A percentile compares a stretch with the other conserved stretches of the same genome.
phyloP scores from a whole-genome alignment of 2,797 vertebrate genomes.

The Sebastiscus tertius region DNA sequence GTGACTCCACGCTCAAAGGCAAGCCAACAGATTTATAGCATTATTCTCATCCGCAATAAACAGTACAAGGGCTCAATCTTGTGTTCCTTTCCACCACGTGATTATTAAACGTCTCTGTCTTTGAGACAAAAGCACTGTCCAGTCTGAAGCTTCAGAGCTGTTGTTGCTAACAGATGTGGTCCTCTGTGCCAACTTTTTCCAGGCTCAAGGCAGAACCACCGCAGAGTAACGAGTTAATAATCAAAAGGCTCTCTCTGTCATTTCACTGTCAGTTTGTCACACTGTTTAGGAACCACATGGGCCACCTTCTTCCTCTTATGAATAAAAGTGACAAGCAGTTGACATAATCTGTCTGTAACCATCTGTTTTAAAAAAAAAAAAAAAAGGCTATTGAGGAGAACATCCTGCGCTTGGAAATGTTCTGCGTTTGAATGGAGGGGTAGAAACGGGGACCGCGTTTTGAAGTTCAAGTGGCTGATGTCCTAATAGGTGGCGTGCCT shows the following conservation, averaged over 20 bases:
- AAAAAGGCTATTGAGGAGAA: constrained; percentile 41
- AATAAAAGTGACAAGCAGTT: constrained; percentile 37
- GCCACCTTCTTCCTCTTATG: constrained; percentile 34
- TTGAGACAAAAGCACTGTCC: constrained; percentile 47
- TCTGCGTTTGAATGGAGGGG: constrained; percentile 47
- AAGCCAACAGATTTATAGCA: not conserved
- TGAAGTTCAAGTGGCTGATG: constrained; percentile 75
- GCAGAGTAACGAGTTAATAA: constrained; percentile 56
- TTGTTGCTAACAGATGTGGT: constrained; percentile 66
- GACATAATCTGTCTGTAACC: constrained; percentile 60
- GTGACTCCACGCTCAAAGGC: not conserved
- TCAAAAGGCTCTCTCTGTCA: constrained; percentile 59
- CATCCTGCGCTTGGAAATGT: constrained; percentile 59
- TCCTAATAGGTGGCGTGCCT: constrained; percentile 62
- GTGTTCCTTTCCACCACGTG: not conserved
- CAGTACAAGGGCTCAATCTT: not conserved
- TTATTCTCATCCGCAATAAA: constrained; percentile 12
- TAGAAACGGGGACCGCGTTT: constrained; percentile 63
- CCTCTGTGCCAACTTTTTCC: constrained; percentile 36
- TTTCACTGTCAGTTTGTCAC: constrained; percentile 52
- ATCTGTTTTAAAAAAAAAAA: constrained; percentile 38
- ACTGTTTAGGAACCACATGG: constrained; percentile 26
- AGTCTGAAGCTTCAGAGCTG: constrained; percentile 52
- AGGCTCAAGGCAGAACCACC: constrained; percentile 42
- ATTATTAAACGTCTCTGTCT: constrained; percentile 23